Conservation (phyloP, 2,888 invertebrate genomes). For the Xylophagus ater region DNA sequence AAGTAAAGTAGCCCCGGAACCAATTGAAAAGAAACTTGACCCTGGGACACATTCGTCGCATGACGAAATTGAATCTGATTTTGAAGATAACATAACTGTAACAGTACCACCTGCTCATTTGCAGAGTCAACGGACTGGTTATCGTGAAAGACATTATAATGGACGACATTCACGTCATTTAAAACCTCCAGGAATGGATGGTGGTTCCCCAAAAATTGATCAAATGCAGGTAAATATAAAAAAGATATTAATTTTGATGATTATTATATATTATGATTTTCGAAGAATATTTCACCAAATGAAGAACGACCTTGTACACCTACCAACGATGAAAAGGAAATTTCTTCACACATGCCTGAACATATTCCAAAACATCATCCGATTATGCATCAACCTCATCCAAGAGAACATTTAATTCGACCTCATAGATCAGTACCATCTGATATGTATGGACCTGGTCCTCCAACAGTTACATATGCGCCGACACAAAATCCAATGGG, state of each 20-base stretch:
- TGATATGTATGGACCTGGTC: constrained; percentile 11
- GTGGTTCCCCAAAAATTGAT: constrained; percentile 22
- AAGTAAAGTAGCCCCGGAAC: constrained; percentile 1
- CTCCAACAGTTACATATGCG: constrained; percentile 9
- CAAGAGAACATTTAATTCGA: constrained; percentile 7
- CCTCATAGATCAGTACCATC: constrained; percentile 12
- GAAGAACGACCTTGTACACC: constrained; percentile 63
- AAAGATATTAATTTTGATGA: neutral
- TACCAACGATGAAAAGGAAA: constrained; percentile 51
- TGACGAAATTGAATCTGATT: constrained; percentile 42
- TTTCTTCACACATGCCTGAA: constrained; percentile 19
- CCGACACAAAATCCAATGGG: constrained; percentile 12
- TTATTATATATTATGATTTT: too few relatives aligned
- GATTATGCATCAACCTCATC: constrained; percentile 3
- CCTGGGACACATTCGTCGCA: constrained; percentile 18
- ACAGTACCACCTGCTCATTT: constrained; percentile 42
- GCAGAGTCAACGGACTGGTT: constrained; percentile 20
- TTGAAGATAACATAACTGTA: constrained; percentile 49
- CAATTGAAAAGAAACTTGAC: constrained; percentile 11
- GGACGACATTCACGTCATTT: constrained; percentile 23
- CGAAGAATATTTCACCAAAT: constrained; percentile 19
- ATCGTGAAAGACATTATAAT: constrained; percentile 20
- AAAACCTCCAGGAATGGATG: constrained; percentile 42
- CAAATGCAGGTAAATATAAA: constrained; percentile 6
- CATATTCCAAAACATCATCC: constrained; percentile 14